Evolutionary conservation across 92 coral and sea anemone genomes (phyloP).

Genomic region (Porites evermanni): DNA sequence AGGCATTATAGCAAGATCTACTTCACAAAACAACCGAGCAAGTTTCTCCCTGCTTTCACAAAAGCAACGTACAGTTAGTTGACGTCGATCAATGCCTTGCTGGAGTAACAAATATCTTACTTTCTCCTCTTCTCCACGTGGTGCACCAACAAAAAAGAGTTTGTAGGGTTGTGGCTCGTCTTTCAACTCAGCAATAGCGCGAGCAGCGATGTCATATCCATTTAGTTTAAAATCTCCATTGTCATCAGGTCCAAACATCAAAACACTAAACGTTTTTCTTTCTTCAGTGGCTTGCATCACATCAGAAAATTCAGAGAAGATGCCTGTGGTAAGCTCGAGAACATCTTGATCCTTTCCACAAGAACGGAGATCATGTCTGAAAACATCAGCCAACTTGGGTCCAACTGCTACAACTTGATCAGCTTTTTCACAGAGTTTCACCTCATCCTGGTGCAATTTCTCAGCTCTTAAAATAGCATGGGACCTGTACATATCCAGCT

Average conservation of each 20-base stretch:
- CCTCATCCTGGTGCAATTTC: not conserved
- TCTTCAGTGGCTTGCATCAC: not conserved
- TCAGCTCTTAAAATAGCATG: not conserved
- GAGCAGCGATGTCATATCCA: not conserved
- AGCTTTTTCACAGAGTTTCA: not conserved
- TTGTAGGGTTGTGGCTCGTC: not conserved
- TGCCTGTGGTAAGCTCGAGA: too few relatives aligned
- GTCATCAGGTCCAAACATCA: not conserved
- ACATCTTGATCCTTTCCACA: too few relatives aligned
- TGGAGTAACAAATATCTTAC: not conserved
- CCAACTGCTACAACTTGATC: too few relatives aligned
- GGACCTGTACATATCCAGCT: not conserved
- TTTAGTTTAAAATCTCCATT: not conserved
- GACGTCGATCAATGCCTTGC: not conserved
- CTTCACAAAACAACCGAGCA: not conserved
- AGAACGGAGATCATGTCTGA: too few relatives aligned
- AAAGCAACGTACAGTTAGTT: not conserved
- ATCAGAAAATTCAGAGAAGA: not conserved
- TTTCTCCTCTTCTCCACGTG: not conserved
- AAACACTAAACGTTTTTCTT: not conserved
- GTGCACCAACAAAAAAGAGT: not conserved
- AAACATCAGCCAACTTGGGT: too few relatives aligned
- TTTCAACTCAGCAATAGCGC: not conserved
- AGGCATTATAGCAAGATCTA: too few relatives aligned
- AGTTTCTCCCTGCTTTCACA: not conserved